These are phyloP conservation scores for Dicrostonyx torquatus DNA, from an alignment of 2,797 vertebrate species.

Conservation along the genomic window DNA sequence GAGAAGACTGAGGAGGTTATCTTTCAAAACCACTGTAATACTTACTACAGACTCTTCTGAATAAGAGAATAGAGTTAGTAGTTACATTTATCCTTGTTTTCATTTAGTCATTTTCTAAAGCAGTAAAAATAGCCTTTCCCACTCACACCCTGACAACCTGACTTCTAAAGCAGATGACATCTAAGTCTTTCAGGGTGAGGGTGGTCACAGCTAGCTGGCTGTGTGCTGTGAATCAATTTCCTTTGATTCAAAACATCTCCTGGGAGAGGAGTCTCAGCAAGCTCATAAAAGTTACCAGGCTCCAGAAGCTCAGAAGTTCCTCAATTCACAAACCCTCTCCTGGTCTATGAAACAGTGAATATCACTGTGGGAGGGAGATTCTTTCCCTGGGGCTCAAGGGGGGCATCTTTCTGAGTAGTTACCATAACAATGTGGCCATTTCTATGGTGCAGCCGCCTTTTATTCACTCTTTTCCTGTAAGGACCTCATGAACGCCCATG, in stretches of 20 bases:
- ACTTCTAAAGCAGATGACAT: neutral
- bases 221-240: neutral
- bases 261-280: neutral
- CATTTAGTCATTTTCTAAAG: neutral
- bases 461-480: neutral
- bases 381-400: neutral
- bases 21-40: conserved; percentile 13
- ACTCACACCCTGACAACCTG: neutral
- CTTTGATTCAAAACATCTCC: neutral
- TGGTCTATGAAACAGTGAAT: neutral
- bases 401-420: neutral
- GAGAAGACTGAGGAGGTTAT: neutral
- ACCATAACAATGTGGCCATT: neutral
- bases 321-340: neutral
- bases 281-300: neutral
- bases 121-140: neutral
- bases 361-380: neutral
- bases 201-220: neutral
- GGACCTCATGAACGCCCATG: neutral
- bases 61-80: neutral
- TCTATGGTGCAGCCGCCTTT: neutral
- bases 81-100: neutral
- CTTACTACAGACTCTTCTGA: neutral
- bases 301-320: neutral
- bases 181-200: neutral